Percentiles rank a stretch among this genome's conserved stretches.
Conservation (phyloP, 2,113 vertebrate genomes). For the Tupaia tana region DNA sequence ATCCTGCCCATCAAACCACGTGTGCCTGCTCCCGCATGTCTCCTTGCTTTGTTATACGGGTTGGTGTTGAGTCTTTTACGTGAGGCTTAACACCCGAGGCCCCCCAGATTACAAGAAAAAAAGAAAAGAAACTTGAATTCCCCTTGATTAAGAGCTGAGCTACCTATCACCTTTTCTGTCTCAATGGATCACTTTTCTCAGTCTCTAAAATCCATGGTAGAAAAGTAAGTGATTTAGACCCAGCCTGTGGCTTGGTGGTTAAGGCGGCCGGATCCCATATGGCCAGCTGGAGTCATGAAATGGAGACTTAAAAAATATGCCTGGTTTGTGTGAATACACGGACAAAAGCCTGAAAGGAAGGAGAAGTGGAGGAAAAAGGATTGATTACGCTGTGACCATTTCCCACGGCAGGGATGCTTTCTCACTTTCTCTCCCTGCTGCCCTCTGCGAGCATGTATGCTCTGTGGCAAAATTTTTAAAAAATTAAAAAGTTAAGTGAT, state of each 20-base stretch:
- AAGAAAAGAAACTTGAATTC: not conserved
- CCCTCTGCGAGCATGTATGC: too few species aligned
- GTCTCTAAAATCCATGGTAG: not conserved
- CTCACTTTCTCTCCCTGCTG: too few species aligned
- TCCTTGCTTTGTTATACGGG: not conserved
- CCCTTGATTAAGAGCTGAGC: not conserved
- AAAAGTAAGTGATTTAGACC: not conserved
- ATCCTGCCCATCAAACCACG: slow-evolving; percentile 2
- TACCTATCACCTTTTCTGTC: not conserved
- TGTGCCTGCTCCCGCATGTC: not conserved
- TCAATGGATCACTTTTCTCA: slow-evolving; percentile 9
- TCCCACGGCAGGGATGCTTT: too few species aligned
- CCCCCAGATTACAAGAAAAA: not conserved
- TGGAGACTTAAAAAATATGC: too few species aligned
- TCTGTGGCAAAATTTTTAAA: too few species aligned
- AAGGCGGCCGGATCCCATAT: too few species aligned
- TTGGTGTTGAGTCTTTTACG: not conserved
- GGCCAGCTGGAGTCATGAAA: too few species aligned
- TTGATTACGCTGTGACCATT: too few species aligned
- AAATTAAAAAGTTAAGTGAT: not conserved
- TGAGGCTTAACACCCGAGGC: not conserved
- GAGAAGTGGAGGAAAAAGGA: too few species aligned
- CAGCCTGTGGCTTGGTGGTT: too few species aligned
- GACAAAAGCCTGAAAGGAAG: too few species aligned
- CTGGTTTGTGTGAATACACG: too few species aligned